These are phyloP conservation scores for Amblyjoppa fuscipennis DNA, from an alignment of 2,888 invertebrate genomes.

Conservation along the genomic window DNA sequence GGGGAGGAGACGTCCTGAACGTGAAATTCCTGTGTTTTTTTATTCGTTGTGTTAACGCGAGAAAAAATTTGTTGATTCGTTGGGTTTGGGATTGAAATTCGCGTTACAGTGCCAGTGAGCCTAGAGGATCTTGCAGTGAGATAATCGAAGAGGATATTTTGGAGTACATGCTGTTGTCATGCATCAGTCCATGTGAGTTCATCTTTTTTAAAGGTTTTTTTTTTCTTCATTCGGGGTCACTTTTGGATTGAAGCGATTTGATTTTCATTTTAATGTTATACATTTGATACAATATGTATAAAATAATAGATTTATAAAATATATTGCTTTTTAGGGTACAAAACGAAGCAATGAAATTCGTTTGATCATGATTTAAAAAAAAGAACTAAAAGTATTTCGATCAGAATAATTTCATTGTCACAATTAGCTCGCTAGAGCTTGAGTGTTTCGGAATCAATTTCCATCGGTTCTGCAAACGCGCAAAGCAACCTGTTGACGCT, in stretches of 20 bases:
- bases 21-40: background rate
- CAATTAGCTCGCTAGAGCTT: background rate
- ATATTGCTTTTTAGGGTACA: background rate
- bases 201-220: background rate
- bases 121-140: conserved; percentile 14
- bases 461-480: background rate
- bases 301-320: background rate
- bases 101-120: background rate
- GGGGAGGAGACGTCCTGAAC: background rate
- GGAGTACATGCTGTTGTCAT: conserved; percentile 57
- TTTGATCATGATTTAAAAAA: background rate
- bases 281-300: too few relatives aligned
- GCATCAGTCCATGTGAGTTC: conserved; percentile 53
- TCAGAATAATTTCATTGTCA: background rate
- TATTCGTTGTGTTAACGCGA: background rate
- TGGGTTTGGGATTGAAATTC: background rate
- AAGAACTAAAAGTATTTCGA: background rate
- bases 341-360: background rate
- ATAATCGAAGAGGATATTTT: conserved; percentile 4
- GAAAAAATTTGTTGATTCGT: background rate
- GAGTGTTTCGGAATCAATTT: background rate
- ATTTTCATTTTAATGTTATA: background rate
- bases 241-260: background rate
- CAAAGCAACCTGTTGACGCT: conserved; percentile 53
- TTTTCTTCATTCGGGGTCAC: background rate